Evolutionary conservation across 2,888 invertebrate genomes (phyloP).

Genomic region (Monochamus alternatus): DNA sequence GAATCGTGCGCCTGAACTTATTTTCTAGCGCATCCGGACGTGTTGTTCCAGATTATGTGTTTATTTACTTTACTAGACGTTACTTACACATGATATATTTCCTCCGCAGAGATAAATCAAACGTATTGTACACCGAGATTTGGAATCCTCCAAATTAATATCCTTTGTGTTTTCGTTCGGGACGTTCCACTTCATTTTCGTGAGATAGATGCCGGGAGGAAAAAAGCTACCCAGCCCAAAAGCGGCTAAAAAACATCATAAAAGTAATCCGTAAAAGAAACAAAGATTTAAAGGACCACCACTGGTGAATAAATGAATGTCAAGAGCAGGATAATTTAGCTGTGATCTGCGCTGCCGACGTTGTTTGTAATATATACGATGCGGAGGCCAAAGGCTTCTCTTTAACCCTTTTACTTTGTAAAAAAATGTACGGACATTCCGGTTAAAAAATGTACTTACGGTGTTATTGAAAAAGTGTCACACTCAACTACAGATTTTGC

Average conservation of each 20-base stretch:
- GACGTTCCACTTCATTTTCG: background rate
- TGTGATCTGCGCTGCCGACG: background rate
- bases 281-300: background rate
- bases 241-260: background rate
- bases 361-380: background rate
- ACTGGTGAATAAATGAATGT: background rate
- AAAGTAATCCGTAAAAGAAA: background rate
- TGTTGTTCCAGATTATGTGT: constrained; percentile 10
- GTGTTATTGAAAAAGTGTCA: no score
- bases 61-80: constrained; percentile 13
- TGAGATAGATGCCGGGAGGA: background rate
- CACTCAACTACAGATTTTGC: no score
- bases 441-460: no score
- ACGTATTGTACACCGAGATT: background rate
- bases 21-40: background rate
- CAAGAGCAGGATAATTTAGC: background rate
- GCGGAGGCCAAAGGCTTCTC: no score
- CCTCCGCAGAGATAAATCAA: constrained; percentile 18
- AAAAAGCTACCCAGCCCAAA: background rate
- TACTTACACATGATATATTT: constrained; percentile 10
- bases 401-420: no score
- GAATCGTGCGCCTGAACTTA: background rate
- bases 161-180: background rate
- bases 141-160: constrained; percentile 1
- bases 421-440: no score